Percentiles rank a stretch among this genome's conserved stretches.
Conservation (phyloP, 2,888 invertebrate species). For the Hydropsyche betteni region DNA sequence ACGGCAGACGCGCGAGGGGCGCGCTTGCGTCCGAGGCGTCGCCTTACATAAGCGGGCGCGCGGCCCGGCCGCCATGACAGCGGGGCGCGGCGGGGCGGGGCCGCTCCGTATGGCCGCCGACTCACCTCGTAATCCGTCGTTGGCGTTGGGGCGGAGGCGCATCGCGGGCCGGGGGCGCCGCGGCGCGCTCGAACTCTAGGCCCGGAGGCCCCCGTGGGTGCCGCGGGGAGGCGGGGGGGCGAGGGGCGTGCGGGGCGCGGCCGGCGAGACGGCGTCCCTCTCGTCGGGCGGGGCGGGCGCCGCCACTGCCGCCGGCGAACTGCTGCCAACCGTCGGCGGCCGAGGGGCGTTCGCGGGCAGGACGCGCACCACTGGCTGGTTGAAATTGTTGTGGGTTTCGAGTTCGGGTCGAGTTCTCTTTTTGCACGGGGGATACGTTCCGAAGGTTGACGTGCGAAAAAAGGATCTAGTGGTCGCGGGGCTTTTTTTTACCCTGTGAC, state of each 20-base stretch:
- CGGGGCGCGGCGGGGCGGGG: conserved; percentile 52
- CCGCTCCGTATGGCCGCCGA: conserved; percentile 44
- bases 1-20: no score
- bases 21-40: no score
- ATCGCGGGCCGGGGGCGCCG: conserved; percentile 33
- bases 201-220: conserved; percentile 39
- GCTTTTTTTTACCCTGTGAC: no score
- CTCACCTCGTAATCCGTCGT: conserved; percentile 3
- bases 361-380: conserved; percentile 54
- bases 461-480: no score
- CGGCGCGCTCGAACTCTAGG: conserved; percentile 40
- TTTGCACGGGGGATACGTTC: no score
- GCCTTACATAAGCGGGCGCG: no score
- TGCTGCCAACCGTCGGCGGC: conserved; percentile 47
- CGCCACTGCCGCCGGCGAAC: conserved; percentile 30
- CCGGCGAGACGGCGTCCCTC: conserved; percentile 53
- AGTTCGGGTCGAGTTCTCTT: no score
- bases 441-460: no score
- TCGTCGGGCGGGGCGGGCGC: conserved; percentile 50
- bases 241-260: conserved; percentile 49
- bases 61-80: conserved; percentile 51
- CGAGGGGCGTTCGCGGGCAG: conserved; percentile 49
- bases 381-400: no score
- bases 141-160: conserved; percentile 48
- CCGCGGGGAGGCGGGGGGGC: conserved; percentile 39